These are phyloP conservation scores for Euplagia quadripunctaria DNA, from an alignment of 2,888 invertebrate species.

Conservation along the genomic window DNA sequence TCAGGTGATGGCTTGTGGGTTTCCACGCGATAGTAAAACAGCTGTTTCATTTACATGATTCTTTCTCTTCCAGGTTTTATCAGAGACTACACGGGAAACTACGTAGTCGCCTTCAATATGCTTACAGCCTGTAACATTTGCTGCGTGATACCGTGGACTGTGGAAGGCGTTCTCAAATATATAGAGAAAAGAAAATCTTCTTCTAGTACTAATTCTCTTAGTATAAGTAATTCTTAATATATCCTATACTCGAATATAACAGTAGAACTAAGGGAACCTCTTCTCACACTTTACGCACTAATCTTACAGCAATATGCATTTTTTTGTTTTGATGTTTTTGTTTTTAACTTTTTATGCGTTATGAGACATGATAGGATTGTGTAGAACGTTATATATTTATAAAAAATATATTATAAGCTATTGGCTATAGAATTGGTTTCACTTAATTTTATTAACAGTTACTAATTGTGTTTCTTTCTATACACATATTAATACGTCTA, in stretches of 20 bases:
- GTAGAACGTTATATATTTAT: too few species aligned
- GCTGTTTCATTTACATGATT: neutral
- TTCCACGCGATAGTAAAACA: too few species aligned
- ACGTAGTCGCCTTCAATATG: conserved; percentile 87
- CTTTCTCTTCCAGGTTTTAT: conserved; percentile 84
- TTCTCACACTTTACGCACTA: neutral
- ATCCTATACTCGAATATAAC: too few species aligned
- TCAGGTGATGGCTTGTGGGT: too few species aligned
- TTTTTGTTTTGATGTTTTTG: too few species aligned
- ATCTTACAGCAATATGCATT: too few species aligned
- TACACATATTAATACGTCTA: neutral
- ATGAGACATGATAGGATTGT: too few species aligned
- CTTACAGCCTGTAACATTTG: conserved; percentile 87
- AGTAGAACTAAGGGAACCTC: neutral
- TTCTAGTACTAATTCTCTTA: conserved; percentile 25
- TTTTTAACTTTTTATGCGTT: too few species aligned
- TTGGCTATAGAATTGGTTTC: too few species aligned
- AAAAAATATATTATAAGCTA: too few species aligned
- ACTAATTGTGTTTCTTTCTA: neutral
- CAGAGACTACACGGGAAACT: conserved; percentile 88
- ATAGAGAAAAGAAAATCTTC: conserved; percentile 49
- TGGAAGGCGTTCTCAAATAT: conserved; percentile 80
- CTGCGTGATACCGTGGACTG: conserved; percentile 88
- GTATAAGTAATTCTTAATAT: conserved; percentile 27
- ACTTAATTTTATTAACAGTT: too few species aligned